A percentile compares a stretch with the other conserved stretches of the same genome.
These are phyloP conservation scores for Varroa destructor DNA, from an alignment of 1,140 invertebrate species.

Conservation along the genomic window DNA sequence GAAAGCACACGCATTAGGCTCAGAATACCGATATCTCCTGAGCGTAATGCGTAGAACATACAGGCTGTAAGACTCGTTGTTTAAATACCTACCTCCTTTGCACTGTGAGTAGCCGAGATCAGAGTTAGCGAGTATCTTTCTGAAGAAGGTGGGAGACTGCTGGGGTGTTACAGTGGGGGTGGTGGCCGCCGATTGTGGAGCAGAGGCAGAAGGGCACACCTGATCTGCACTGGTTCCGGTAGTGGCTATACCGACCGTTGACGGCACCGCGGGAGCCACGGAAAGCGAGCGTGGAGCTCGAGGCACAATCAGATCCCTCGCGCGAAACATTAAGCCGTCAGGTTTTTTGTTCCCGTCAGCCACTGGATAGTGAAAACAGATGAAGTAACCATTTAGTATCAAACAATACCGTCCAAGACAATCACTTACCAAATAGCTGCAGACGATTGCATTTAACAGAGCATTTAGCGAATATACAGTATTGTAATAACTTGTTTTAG, in stretches of 20 bases:
- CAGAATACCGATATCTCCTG: too few species aligned
- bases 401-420: too few species aligned
- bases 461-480: too few species aligned
- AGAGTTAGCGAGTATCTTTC: conserved; percentile 11
- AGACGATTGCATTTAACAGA: too few species aligned
- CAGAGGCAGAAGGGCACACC: conserved; percentile 5
- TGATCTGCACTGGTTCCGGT: neutral
- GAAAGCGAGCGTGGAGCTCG: neutral
- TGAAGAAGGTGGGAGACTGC: conserved; percentile 3
- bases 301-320: conserved; percentile 6
- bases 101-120: conserved; percentile 17
- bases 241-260: neutral
- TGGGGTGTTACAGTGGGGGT: conserved; percentile 19
- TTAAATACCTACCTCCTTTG: conserved; percentile 8
- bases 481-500: too few species aligned
- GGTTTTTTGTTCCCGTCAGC: too few species aligned
- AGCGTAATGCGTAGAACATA: too few species aligned
- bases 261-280: neutral
- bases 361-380: too few species aligned
- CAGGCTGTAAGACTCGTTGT: too few species aligned
- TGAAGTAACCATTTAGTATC: too few species aligned
- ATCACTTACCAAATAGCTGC: too few species aligned
- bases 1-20: too few species aligned
- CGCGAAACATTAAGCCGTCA: neutral
- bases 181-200: conserved; percentile 20